Percentiles rank a stretch among this genome's conserved stretches.
phyloP scores from a whole-genome alignment of 2,113 vertebrate species.

The Hyla sarda region DNA sequence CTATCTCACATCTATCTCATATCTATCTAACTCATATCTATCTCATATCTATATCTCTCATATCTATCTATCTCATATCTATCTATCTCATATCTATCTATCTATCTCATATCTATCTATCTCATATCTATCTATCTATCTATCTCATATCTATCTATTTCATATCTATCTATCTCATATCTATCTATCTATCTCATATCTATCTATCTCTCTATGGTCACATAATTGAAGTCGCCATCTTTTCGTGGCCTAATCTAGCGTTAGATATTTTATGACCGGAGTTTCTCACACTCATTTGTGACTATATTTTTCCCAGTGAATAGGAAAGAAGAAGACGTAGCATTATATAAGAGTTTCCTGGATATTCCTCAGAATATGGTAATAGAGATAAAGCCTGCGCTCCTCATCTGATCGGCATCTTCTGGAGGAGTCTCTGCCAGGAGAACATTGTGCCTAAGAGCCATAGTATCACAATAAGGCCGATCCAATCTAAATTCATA shows the following conservation, averaged over 20 bases:
- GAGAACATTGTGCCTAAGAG: constrained; percentile 75
- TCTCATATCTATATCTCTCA: too few relatives aligned
- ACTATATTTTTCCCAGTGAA: background rate
- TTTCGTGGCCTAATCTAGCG: too few relatives aligned
- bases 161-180: too few relatives aligned
- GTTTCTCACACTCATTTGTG: too few relatives aligned
- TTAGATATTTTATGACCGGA: too few relatives aligned
- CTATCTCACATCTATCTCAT: too few relatives aligned
- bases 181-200: too few relatives aligned
- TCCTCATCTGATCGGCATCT: constrained; percentile 70
- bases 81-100: constrained; percentile 10
- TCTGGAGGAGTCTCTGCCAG: constrained; percentile 70
- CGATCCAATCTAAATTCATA: constrained; percentile 83
- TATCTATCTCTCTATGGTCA: too few relatives aligned
- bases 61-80: background rate
- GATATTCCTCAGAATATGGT: background rate
- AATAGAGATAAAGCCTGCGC: constrained; percentile 15
- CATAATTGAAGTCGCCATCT: too few relatives aligned
- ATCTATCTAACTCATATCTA: too few relatives aligned
- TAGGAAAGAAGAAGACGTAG: background rate
- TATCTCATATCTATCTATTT: too few relatives aligned
- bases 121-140: too few relatives aligned
- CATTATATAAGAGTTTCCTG: constrained; percentile 28
- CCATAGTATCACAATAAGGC: constrained; percentile 75
- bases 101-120: background rate